Evolutionary conservation across 2,888 invertebrate genomes (phyloP).

Genomic region (Eubasilissa splendida): DNA sequence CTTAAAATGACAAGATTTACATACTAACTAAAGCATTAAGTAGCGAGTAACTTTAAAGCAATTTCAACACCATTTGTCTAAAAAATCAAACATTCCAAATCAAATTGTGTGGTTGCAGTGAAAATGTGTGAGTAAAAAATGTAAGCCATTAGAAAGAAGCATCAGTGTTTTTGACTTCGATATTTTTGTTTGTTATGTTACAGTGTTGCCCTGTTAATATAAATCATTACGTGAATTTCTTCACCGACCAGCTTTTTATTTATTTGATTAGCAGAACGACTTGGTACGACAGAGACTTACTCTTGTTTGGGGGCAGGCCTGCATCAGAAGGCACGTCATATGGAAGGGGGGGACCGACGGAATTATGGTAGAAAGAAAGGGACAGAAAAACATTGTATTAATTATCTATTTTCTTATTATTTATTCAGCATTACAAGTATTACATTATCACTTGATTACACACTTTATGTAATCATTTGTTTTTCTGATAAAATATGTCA

Average conservation of each 20-base stretch:
- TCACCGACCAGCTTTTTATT: slow-evolving; percentile 59
- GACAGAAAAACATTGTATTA: slow-evolving; percentile 64
- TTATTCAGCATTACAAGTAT: slow-evolving; percentile 26
- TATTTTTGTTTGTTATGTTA: slow-evolving; percentile 42
- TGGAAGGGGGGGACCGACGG: slow-evolving; percentile 61
- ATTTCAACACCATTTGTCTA: slow-evolving; percentile 28
- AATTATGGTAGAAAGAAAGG: slow-evolving; percentile 60
- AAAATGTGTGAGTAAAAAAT: slow-evolving; percentile 42
- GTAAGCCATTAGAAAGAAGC: slow-evolving; percentile 47
- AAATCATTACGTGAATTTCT: slow-evolving; percentile 57
- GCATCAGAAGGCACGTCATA: slow-evolving; percentile 69
- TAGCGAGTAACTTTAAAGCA: slow-evolving; percentile 34
- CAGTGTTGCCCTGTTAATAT: slow-evolving; percentile 56
- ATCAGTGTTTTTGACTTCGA: slow-evolving; percentile 36
- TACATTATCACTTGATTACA: slow-evolving; percentile 15
- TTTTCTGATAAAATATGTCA: slow-evolving; percentile 17
- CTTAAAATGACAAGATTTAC: slow-evolving; percentile 17
- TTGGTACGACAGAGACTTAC: slow-evolving; percentile 69
- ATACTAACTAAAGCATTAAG: slow-evolving; percentile 2
- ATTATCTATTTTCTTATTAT: slow-evolving; percentile 58
- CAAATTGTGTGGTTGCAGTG: slow-evolving; percentile 32
- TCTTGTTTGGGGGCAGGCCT: slow-evolving; percentile 80
- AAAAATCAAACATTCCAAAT: slow-evolving; percentile 38
- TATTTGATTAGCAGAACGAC: slow-evolving; percentile 60
- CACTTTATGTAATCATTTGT: not conserved